phyloP scores from a whole-genome alignment of 1,140 invertebrate species.

The Neotoxoptera formosana region DNA sequence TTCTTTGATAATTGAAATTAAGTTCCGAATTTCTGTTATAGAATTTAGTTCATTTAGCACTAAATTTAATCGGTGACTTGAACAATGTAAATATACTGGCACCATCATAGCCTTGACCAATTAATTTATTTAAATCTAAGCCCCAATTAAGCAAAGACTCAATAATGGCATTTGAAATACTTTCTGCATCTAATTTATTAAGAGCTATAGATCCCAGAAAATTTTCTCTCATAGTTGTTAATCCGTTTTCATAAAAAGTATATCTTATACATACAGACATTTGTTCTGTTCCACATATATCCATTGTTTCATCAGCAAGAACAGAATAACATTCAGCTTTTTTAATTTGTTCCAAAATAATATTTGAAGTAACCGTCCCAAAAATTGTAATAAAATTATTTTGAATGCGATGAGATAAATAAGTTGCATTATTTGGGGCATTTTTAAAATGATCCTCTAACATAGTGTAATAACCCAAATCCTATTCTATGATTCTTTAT shows the following conservation, averaged over 20 bases:
- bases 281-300: neutral
- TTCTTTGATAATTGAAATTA: neutral
- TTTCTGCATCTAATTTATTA: conserved; percentile 28
- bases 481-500: too few species aligned
- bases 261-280: neutral
- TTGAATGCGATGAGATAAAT: too few species aligned
- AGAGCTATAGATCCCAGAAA: neutral
- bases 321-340: too few species aligned
- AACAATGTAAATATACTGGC: conserved; percentile 8
- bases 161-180: neutral
- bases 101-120: neutral
- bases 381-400: too few species aligned
- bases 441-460: too few species aligned
- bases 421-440: too few species aligned
- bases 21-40: neutral
- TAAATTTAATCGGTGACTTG: neutral
- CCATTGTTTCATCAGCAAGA: too few species aligned
- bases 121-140: conserved; percentile 10
- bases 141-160: neutral
- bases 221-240: neutral
- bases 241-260: neutral
- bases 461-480: too few species aligned
- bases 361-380: too few species aligned
- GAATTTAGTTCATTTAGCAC: neutral
- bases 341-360: too few species aligned